Evolutionary conservation across 1,140 invertebrate species (phyloP).

Genomic region (Riptortus pedestris): DNA sequence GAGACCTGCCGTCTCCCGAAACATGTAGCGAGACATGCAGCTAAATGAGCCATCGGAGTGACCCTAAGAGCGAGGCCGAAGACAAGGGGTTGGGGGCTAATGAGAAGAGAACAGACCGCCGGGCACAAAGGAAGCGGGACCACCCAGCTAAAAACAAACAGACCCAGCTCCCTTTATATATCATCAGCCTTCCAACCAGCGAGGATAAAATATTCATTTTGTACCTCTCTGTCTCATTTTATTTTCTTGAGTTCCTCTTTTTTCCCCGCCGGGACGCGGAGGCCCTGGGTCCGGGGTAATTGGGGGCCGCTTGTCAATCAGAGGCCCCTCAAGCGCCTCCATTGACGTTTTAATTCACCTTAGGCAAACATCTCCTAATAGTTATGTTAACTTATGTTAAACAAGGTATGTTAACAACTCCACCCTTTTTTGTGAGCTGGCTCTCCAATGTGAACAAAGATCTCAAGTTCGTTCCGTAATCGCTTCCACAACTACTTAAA

Average conservation of each 20-base stretch:
- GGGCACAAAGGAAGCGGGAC: background rate
- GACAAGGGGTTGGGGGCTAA: too few species aligned
- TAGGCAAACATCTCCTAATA: constrained; percentile 3
- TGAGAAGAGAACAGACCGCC: background rate
- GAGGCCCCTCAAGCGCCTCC: background rate
- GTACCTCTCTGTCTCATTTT: background rate
- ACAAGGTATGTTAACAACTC: constrained; percentile 1
- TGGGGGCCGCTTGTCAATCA: background rate
- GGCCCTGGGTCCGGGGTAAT: constrained; percentile 3
- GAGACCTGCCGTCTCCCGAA: too few species aligned
- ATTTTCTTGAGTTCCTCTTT: background rate
- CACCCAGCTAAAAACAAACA: background rate
- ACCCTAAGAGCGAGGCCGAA: background rate
- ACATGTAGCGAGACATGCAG: too few species aligned
- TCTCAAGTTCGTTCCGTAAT: background rate
- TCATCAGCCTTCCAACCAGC: background rate
- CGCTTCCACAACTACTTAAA: background rate
- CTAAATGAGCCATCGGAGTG: too few species aligned
- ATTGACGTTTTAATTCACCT: constrained; percentile 9
- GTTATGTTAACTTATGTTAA: constrained; percentile 3
- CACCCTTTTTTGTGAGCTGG: background rate
- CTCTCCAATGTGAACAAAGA: background rate
- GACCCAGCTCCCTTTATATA: background rate
- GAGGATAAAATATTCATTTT: background rate
- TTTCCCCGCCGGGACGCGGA: background rate